Evolutionary conservation across 2,888 invertebrate species (phyloP).

Genomic region (Phania funesta): DNA sequence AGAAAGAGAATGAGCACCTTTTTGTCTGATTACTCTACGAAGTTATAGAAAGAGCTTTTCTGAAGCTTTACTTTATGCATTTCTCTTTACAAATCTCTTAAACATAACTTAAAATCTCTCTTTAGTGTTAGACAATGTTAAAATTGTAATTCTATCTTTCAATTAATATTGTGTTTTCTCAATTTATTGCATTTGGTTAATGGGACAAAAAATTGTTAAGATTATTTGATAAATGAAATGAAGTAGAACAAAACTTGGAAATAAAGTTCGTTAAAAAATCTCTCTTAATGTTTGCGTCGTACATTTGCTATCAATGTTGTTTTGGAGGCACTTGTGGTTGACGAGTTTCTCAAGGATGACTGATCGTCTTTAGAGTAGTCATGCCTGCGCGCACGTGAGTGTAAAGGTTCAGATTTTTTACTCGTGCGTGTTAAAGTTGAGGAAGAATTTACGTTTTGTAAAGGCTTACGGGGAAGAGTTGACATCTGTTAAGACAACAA

Average conservation of each 20-base stretch:
- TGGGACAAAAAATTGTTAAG: slow-evolving; percentile 44
- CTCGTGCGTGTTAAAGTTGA: slow-evolving; percentile 74
- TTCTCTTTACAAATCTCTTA: slow-evolving; percentile 33
- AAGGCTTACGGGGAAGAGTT: slow-evolving; percentile 77
- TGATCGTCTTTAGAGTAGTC: slow-evolving; percentile 75
- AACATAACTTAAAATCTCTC: slow-evolving; percentile 57
- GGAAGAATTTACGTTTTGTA: slow-evolving; percentile 73
- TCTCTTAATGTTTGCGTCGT: slow-evolving; percentile 69
- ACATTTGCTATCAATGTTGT: slow-evolving; percentile 77
- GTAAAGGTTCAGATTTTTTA: slow-evolving; percentile 73
- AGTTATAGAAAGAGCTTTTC: slow-evolving; percentile 44
- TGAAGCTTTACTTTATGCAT: neutral
- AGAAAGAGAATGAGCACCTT: slow-evolving; percentile 63
- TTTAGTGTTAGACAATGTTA: slow-evolving; percentile 58
- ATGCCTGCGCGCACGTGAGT: slow-evolving; percentile 71
- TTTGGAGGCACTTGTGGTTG: slow-evolving; percentile 75
- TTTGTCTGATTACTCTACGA: slow-evolving; percentile 16
- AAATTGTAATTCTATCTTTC: slow-evolving; percentile 19
- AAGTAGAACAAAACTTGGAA: neutral
- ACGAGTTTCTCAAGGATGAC: slow-evolving; percentile 74
- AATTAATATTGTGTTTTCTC: neutral
- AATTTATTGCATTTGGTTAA: slow-evolving; percentile 63
- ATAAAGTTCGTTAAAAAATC: slow-evolving; percentile 6
- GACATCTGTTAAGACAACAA: slow-evolving; percentile 70
- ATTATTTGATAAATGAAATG: slow-evolving; percentile 9